phyloP scores from a whole-genome alignment of 1,140 invertebrate genomes.

The Augochlora pura region DNA sequence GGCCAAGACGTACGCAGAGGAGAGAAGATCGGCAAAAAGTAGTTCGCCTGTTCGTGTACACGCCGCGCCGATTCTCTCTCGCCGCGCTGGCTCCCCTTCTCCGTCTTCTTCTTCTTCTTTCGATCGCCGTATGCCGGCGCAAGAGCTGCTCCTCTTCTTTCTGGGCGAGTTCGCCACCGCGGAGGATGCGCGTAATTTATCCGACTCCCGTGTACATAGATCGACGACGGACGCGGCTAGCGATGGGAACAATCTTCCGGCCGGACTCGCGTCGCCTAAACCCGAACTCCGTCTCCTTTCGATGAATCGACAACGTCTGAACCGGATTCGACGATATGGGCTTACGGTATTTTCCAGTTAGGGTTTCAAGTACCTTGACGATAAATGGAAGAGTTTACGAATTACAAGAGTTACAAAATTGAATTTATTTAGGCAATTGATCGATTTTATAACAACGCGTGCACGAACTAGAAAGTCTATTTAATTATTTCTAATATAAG shows the following conservation, averaged over 20 bases:
- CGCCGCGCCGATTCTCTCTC: conserved; percentile 59
- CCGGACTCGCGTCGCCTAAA: too few relatives aligned
- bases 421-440: too few relatives aligned
- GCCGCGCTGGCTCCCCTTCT: conserved; percentile 14
- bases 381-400: too few relatives aligned
- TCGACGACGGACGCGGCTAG: background rate
- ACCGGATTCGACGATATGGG: too few relatives aligned
- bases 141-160: background rate
- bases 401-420: too few relatives aligned
- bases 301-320: too few relatives aligned
- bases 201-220: background rate
- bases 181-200: conserved; percentile 3
- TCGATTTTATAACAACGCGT: too few relatives aligned
- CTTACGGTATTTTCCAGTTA: too few relatives aligned
- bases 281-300: too few relatives aligned
- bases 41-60: conserved; percentile 71
- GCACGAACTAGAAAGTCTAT: too few relatives aligned
- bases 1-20: conserved; percentile 66
- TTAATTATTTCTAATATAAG: too few relatives aligned
- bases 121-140: background rate
- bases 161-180: background rate
- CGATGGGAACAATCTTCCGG: conserved; percentile 3
- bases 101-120: conserved; percentile 31
- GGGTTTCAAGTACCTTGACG: too few relatives aligned
- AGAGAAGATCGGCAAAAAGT: conserved; percentile 76